Base-by-base conservation (phyloP, 64 coral and sea anemone genomes). In the Porites lutea region DNA sequence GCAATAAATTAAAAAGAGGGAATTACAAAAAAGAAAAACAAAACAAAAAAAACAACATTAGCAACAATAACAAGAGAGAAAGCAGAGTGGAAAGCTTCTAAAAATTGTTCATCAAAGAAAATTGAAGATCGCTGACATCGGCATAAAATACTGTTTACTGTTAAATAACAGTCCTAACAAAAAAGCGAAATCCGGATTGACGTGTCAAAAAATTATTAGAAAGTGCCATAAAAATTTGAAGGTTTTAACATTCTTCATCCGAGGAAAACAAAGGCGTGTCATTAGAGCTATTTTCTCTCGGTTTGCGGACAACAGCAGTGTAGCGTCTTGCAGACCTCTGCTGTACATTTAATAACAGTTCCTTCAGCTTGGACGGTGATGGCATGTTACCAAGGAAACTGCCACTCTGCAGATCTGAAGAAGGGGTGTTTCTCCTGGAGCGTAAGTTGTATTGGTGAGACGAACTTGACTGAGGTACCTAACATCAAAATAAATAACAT, bases 391-490 rank as follows among this genome's bases (percentile, higher is more conserved):
- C 51, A 62, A 84, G 82, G n/a, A 93, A 93, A 78, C 92, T 91
- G 27, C 66, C 86, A 44, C 70, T 88, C 12, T 88, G 79, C 16
- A 89, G 58, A 55, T 83, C 80, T 11, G 63, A 79, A 37, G 27
- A 37, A 9, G 79, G 92, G 20, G 45, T 88, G 59, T 63, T 94
- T 21, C 75, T 51, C 14, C 92, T 86, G 12, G 95, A 93, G 8
- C 95, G 88, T 13, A 97, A 75, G 43, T 97, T 97, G 83, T 97
- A 97, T 15, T 71, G 48, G 20, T 94, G 75, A 27, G 95, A 88
- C 69, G 83, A 75, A 44, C 81, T 84, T 50, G 82, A 91, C 57
- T 59, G 46, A 52, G 73, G 22, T 60, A 52, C 64, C 93, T 91
- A 18, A 16, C 1, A 37, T 37, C 27, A 60, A 76, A 50, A 74